phyloP scores from a whole-genome alignment of 2,888 invertebrate genomes.

The Dasypogon diadema region DNA sequence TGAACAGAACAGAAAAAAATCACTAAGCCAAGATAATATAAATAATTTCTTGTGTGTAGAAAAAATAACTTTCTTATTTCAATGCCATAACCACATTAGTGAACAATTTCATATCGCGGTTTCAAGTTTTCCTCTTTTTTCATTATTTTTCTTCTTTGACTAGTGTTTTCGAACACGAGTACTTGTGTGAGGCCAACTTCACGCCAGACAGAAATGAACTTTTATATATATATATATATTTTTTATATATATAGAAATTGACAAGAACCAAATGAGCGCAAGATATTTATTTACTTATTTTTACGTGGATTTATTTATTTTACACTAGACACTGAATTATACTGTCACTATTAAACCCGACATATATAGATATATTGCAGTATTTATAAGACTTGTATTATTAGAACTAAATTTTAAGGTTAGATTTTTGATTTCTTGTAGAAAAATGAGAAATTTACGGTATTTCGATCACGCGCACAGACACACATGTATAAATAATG shows the following conservation, averaged over 20 bases:
- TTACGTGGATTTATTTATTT: constrained; percentile 16
- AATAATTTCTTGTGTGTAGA: constrained; percentile 36
- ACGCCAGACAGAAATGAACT: neutral
- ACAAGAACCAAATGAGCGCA: constrained; percentile 34
- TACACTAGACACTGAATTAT: constrained; percentile 45
- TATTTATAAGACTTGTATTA: neutral
- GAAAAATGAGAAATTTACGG: constrained; percentile 22
- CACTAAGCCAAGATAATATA: constrained; percentile 39
- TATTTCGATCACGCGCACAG: constrained; percentile 37
- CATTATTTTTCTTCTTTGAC: constrained; percentile 11
- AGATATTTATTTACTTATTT: constrained; percentile 27
- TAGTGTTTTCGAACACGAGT: constrained; percentile 7
- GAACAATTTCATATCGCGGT: constrained; percentile 45
- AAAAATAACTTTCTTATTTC: constrained; percentile 47
- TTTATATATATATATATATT: constrained; percentile 6
- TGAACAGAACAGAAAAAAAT: constrained; percentile 27
- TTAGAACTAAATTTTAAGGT: constrained; percentile 29
- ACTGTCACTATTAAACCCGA: constrained; percentile 39
- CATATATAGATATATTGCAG: neutral
- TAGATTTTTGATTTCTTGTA: constrained; percentile 8
- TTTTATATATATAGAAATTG: constrained; percentile 15
- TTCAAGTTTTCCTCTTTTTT: constrained; percentile 27
- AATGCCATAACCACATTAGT: constrained; percentile 47
- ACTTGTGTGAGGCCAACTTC: constrained; percentile 7
- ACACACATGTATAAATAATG: constrained; percentile 44